These are phyloP conservation scores for Trididemnum miniatum DNA, from an alignment of 23 tunicate genomes.

Conservation along the genomic window DNA sequence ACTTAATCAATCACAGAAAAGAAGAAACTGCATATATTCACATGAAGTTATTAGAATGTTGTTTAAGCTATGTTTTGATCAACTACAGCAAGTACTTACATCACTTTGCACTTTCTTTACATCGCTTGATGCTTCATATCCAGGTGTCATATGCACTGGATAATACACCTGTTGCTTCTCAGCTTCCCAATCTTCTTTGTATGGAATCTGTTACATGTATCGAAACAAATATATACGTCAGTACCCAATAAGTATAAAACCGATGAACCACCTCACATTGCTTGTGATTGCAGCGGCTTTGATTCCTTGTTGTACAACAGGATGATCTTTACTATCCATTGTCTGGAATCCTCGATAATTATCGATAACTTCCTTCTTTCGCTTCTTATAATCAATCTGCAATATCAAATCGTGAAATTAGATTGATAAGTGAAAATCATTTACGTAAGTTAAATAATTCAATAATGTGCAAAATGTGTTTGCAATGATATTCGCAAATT, in stretches of 20 bases:
- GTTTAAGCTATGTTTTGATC: no score
- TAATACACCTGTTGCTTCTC: neutral
- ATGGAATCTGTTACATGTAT: constrained; percentile 35
- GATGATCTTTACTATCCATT: constrained; percentile 15
- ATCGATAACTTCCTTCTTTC: constrained; percentile 60
- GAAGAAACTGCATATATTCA: no score
- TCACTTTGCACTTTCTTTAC: constrained; percentile 1
- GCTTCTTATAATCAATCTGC: constrained; percentile 79
- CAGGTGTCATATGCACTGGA: neutral
- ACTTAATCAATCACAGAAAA: no score
- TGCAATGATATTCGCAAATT: no score
- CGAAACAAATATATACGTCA: neutral
- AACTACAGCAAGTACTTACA: no score
- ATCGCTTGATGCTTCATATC: neutral
- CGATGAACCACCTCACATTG: constrained; percentile 2
- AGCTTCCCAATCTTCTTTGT: constrained; percentile 14
- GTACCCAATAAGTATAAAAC: neutral
- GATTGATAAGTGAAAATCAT: no score
- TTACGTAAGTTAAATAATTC: no score
- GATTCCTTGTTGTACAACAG: neutral
- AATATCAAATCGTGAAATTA: no score
- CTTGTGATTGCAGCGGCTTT: constrained; percentile 48
- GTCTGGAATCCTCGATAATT: constrained; percentile 59
- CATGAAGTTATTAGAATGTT: no score
- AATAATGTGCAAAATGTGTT: no score